Conservation (phyloP, 2,888 invertebrate genomes). For the Heterodera filipjevi region DNA sequence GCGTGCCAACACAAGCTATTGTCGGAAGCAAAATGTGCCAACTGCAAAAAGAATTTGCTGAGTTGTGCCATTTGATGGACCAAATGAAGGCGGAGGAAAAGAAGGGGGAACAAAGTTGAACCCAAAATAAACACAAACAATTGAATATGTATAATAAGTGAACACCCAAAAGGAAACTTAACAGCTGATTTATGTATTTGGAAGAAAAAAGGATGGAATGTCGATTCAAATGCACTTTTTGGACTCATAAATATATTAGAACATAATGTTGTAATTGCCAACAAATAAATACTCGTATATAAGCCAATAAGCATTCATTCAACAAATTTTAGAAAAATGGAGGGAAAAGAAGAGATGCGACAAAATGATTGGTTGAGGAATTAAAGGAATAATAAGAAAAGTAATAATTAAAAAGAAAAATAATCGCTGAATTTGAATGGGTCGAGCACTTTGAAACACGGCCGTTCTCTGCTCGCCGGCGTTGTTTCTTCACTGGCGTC, state of each 20-base stretch:
- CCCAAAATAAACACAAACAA: too few species aligned
- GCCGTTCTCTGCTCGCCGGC: neutral
- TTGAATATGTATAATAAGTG: too few species aligned
- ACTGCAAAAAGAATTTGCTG: neutral
- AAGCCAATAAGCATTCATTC: too few species aligned
- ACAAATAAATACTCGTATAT: neutral
- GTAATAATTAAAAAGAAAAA: neutral
- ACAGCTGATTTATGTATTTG: too few species aligned
- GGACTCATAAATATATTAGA: too few species aligned
- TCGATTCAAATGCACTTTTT: too few species aligned
- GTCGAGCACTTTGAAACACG: conserved; percentile 6
- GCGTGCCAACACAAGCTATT: neutral
- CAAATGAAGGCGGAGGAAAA: neutral
- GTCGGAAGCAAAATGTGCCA: neutral
- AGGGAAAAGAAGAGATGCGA: neutral
- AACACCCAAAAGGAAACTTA: too few species aligned
- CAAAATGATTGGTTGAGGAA: neutral
- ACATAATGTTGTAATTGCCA: too few species aligned
- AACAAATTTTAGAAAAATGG: neutral
- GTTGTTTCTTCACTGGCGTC: neutral
- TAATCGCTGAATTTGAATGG: neutral
- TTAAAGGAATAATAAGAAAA: neutral
- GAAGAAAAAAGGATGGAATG: too few species aligned
- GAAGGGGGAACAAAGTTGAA: too few species aligned
- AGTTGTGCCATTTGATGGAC: neutral